Evolutionary conservation across 2,888 invertebrate species (phyloP).

Genomic region (Belgica antarctica): DNA sequence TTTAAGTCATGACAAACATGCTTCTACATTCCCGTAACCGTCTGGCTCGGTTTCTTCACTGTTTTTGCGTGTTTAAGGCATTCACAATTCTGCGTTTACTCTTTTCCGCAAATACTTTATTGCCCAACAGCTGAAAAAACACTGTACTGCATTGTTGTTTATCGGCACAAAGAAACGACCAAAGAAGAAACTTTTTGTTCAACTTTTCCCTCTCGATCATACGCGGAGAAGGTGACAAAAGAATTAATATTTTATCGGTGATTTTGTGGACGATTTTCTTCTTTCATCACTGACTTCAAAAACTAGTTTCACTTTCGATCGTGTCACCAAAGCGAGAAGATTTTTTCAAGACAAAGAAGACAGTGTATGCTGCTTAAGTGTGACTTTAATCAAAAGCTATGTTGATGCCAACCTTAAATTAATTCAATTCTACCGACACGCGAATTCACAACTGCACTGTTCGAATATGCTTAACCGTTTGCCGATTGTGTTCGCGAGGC

Average conservation of each 20-base stretch:
- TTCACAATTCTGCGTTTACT: not conserved
- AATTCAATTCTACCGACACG: not conserved
- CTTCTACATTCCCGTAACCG: not conserved
- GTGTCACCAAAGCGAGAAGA: too few species aligned
- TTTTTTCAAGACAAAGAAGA: too few species aligned
- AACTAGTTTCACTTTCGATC: not conserved
- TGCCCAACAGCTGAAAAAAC: constrained; percentile 39
- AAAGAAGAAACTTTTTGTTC: not conserved
- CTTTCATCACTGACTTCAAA: not conserved
- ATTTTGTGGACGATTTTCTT: not conserved
- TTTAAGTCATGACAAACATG: not conserved
- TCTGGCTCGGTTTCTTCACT: not conserved
- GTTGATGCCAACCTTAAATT: not conserved
- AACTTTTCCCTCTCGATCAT: constrained; percentile 1
- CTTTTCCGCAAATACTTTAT: not conserved
- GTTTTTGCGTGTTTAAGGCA: not conserved
- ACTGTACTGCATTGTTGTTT: not conserved
- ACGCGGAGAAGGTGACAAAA: not conserved
- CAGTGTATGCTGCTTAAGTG: too few species aligned
- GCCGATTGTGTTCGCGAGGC: not conserved
- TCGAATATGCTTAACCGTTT: constrained; percentile 14
- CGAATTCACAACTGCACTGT: constrained; percentile 25
- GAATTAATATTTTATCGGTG: not conserved
- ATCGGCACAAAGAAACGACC: not conserved
- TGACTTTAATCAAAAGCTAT: not conserved